phyloP scores from a whole-genome alignment of 2,113 vertebrate genomes.

The Myrmophylax atrothorax region DNA sequence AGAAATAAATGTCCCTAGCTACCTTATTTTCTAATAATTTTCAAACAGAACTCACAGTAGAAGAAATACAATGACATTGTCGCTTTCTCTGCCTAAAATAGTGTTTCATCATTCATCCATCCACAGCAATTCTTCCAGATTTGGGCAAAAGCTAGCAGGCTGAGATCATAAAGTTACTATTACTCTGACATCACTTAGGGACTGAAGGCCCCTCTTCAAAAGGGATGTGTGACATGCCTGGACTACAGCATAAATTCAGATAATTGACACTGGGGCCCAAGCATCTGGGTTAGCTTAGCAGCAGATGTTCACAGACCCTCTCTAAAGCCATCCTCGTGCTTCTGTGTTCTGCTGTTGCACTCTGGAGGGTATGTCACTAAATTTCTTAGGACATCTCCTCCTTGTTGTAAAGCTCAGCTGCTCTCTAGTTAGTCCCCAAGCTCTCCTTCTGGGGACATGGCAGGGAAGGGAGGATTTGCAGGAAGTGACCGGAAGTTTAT shows the following conservation, averaged over 20 bases:
- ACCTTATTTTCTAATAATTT: background rate
- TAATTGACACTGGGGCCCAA: conserved; percentile 41
- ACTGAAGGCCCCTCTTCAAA: background rate
- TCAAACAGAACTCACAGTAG: background rate
- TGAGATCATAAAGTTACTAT: conserved; percentile 24
- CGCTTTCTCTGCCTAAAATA: background rate
- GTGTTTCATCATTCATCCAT: background rate
- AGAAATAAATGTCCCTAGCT: background rate
- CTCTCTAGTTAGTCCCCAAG: background rate
- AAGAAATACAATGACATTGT: background rate
- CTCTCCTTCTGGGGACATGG: background rate
- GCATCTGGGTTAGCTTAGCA: conserved; percentile 45
- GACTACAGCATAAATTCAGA: background rate
- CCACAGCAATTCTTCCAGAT: background rate
- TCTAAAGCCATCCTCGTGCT: background rate
- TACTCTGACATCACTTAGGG: background rate
- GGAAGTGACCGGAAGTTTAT: background rate
- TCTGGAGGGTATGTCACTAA: background rate
- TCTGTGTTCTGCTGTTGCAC: background rate
- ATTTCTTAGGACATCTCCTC: conserved; percentile 3
- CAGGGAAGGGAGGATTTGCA: background rate
- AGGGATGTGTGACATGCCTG: background rate
- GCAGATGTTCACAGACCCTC: conserved; percentile 11
- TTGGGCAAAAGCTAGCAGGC: background rate
- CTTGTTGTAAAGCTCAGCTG: background rate